Evolutionary conservation across 2,113 vertebrate species (phyloP).

Genomic region (Phaethon lepturus): DNA sequence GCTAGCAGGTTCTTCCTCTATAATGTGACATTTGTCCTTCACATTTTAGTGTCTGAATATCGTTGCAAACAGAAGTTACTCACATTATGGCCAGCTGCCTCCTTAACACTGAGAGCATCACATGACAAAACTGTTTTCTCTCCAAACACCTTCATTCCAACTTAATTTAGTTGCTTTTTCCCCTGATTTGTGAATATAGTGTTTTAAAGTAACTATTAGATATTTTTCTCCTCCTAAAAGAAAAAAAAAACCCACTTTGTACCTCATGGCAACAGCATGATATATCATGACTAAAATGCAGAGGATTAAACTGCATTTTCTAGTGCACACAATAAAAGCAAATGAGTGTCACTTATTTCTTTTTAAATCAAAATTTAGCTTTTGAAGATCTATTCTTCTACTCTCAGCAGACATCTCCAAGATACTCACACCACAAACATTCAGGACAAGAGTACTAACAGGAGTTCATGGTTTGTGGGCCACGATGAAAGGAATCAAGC

Average conservation of each 20-base stretch:
- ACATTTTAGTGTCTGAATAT: background rate
- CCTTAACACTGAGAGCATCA: background rate
- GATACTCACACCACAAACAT: rapidly evolving
- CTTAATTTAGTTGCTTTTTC: background rate
- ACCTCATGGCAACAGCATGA: background rate
- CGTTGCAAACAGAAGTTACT: background rate
- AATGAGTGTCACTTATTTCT: rapidly evolving
- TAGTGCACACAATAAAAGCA: background rate
- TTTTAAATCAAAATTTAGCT: background rate
- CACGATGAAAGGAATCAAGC: rapidly evolving
- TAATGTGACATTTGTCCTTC: background rate
- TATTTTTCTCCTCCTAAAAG: background rate
- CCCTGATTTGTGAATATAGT: background rate
- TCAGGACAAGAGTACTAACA: background rate
- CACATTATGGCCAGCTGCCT: background rate
- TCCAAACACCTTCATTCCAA: background rate
- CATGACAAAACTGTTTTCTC: background rate
- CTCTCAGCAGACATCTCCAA: background rate
- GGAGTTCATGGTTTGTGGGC: rapidly evolving
- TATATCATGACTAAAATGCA: background rate
- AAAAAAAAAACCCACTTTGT: background rate
- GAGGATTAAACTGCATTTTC: background rate
- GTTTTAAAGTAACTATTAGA: background rate
- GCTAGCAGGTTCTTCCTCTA: background rate
- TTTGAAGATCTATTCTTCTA: background rate